Base-by-base conservation (phyloP, 2,113 vertebrate genomes). In the Apeltes quadracus region DNA sequence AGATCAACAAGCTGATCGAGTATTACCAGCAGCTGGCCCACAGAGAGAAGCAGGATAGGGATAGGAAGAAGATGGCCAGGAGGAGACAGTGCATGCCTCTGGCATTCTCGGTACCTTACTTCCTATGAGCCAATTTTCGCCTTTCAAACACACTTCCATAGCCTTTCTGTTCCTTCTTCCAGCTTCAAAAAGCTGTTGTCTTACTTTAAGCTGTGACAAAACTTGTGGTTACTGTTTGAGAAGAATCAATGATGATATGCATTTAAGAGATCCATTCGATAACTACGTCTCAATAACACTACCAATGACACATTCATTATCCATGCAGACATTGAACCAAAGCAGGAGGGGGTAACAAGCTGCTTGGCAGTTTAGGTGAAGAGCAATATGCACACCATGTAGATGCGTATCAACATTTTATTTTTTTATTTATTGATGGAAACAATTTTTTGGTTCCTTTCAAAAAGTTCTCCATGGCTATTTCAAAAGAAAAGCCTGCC, bases 21-120 rank as follows among this genome's bases (percentile, higher is more conserved):
- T 99, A 97, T 93, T 99, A 99, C 84, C 98, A 98, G 86, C 98
- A 98, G 73, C 84, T 99, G 90, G 98, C 98, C 72, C 97, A 99
- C 89, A 95, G 96, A 65, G 98, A 99, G 90, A 98, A 98, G 87
- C 95, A 98, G 9, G 98, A 99, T 78, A 91, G 97, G 44, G 98
- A 99, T 90, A 88, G 97, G 64, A 98, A 97, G 94, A 99, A 99
- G 88, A 75, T 99, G 90, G 96, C 95, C 57, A 93, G 97, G 7
- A 96, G 98, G 79, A 93, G 97, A 65, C 97, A 96, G 72, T 96
- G 96, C 81, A 97, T 98, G 94, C 98, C 98, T 0, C 81, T 98
- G 84, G 97, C 98, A 1, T 99, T 97, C 78, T 98, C 98, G 95
- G 97, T 98, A 95, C 91, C 93, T 66, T 25, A 41, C 61, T 74